Evolutionary conservation across 1,140 invertebrate genomes (phyloP).

Genomic region (Orussus abietinus): DNA sequence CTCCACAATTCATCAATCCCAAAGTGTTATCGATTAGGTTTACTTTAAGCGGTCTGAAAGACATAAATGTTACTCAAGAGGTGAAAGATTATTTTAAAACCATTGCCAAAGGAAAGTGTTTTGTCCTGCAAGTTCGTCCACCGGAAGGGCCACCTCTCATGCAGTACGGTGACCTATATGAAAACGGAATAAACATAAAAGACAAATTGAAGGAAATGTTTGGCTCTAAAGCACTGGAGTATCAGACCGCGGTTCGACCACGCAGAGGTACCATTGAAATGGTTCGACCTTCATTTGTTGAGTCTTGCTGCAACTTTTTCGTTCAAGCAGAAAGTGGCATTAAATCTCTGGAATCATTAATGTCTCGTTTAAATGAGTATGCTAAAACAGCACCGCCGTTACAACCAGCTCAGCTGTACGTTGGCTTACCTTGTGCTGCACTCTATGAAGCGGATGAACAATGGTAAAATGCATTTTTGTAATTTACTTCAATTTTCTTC

Average conservation of each 20-base stretch:
- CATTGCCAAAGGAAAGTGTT: slow-evolving; percentile 58
- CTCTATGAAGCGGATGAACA: slow-evolving; percentile 64
- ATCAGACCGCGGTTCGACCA: no score
- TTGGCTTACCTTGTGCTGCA: slow-evolving; percentile 68
- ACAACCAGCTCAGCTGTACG: slow-evolving; percentile 49
- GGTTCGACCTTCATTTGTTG: slow-evolving; percentile 67
- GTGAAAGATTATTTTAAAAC: slow-evolving; percentile 67
- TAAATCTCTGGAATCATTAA: slow-evolving; percentile 49
- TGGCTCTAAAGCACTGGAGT: no score
- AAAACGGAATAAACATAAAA: slow-evolving; percentile 56
- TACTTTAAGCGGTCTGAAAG: slow-evolving; percentile 64
- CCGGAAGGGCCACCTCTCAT: slow-evolving; percentile 65
- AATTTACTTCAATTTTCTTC: not conserved
- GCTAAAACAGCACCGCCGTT: slow-evolving; percentile 37
- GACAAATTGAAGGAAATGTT: slow-evolving; percentile 53
- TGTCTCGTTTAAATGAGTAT: slow-evolving; percentile 21
- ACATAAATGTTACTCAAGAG: slow-evolving; percentile 61
- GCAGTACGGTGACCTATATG: slow-evolving; percentile 67
- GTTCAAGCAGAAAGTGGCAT: slow-evolving; percentile 63
- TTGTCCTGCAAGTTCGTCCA: slow-evolving; percentile 62
- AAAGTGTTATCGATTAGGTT: slow-evolving; percentile 71
- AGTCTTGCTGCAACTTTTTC: slow-evolving; percentile 67
- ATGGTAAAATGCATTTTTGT: slow-evolving; percentile 58
- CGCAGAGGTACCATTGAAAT: slow-evolving; percentile 38
- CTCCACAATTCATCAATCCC: slow-evolving; percentile 63